Percentiles rank a stretch among this genome's conserved stretches.
phyloP scores from a whole-genome alignment of 2,113 vertebrate species.

The Cromileptes altivelis region DNA sequence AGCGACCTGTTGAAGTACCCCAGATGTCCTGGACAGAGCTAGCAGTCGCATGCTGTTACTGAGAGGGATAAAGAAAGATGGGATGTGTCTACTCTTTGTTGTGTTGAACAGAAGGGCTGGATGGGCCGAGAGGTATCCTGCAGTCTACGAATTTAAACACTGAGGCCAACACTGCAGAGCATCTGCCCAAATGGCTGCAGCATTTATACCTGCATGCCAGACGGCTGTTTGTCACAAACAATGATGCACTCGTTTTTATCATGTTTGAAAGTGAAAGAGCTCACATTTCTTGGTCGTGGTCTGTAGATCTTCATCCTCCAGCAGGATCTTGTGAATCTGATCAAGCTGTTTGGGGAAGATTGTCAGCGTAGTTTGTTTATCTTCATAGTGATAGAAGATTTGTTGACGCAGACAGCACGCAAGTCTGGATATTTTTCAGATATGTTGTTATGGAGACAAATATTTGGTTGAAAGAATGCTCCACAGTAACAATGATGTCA shows the following conservation, averaged over 20 bases:
- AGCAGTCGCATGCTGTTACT: slow-evolving; percentile 23
- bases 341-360: slow-evolving; percentile 6
- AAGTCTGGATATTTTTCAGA: slow-evolving; percentile 20
- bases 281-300: background rate
- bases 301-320: slow-evolving; percentile 1
- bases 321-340: background rate
- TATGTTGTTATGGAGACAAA: slow-evolving; percentile 67
- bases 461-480: slow-evolving; percentile 46
- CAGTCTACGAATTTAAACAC: slow-evolving; percentile 9
- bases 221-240: slow-evolving; percentile 1
- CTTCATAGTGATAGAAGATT: slow-evolving; percentile 17
- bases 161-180: background rate
- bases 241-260: background rate
- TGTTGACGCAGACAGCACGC: slow-evolving; percentile 23
- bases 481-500: slow-evolving; percentile 54
- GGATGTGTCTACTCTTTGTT: background rate
- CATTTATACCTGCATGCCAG: slow-evolving; percentile 28
- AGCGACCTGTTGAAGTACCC: slow-evolving; percentile 25
- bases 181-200: slow-evolving; percentile 23
- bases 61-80: background rate
- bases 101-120: background rate
- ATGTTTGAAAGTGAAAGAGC: slow-evolving; percentile 2
- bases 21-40: slow-evolving; percentile 23
- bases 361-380: slow-evolving; percentile 43
- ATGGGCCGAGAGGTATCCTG: background rate